These are phyloP conservation scores for Calephelis nemesis DNA, from an alignment of 1,140 invertebrate genomes.

Conservation along the genomic window DNA sequence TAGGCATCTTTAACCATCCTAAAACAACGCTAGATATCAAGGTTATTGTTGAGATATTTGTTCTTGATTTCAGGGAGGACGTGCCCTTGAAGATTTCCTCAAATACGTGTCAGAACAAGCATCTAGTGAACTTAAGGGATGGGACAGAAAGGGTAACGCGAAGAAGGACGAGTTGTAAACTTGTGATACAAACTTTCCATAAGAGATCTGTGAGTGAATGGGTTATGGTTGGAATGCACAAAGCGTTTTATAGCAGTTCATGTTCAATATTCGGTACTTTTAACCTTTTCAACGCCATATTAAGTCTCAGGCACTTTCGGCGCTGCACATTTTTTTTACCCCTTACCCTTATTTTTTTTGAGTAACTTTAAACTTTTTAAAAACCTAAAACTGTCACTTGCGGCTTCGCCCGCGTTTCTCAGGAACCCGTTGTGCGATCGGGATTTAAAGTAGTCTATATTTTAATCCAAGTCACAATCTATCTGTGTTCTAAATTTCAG, in stretches of 20 bases:
- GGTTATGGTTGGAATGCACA: constrained; percentile 30
- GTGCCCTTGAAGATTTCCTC: constrained; percentile 96
- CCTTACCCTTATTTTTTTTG: too few species aligned
- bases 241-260: constrained; percentile 28
- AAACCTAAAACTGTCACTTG: too few species aligned
- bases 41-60: too few species aligned
- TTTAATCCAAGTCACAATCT: too few species aligned
- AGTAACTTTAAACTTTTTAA: too few species aligned
- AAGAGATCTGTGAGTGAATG: constrained; percentile 70
- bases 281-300: constrained; percentile 9
- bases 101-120: constrained; percentile 97
- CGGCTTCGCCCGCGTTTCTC: too few species aligned
- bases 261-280: constrained; percentile 1
- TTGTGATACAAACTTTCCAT: constrained; percentile 63
- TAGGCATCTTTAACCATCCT: too few species aligned
- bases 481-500: too few species aligned
- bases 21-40: too few species aligned
- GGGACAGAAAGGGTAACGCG: constrained; percentile 91
- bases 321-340: too few species aligned
- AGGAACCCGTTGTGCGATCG: too few species aligned
- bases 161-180: constrained; percentile 87
- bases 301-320: neutral
- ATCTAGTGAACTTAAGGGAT: constrained; percentile 92
- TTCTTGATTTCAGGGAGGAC: constrained; percentile 85
- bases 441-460: too few species aligned